Evolutionary conservation across 2,113 vertebrate genomes (phyloP).

Genomic region (Anarrhichthys ocellatus): DNA sequence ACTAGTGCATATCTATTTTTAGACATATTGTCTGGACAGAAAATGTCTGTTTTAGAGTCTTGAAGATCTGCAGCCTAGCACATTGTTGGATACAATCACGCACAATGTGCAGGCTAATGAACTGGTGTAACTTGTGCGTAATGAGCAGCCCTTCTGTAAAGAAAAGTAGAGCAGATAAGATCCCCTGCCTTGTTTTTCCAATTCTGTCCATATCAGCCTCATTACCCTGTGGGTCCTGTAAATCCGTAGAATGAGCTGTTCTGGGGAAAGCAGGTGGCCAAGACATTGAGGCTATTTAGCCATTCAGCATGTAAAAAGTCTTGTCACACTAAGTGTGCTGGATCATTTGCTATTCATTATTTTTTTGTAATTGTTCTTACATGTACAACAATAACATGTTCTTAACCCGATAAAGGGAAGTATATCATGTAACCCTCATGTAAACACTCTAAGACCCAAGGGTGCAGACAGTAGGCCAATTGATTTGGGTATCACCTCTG

Average conservation of each 20-base stretch:
- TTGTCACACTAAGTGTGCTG: constrained; percentile 2
- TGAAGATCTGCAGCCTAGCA: constrained; percentile 24
- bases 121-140: constrained; percentile 11
- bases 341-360: background rate
- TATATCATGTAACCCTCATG: background rate
- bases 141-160: constrained; percentile 25
- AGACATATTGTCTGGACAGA: constrained; percentile 28
- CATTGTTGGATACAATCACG: constrained; percentile 15
- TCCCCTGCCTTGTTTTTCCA: constrained; percentile 37
- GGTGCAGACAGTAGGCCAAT: background rate
- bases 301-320: constrained; percentile 1
- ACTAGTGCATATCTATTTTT: constrained; percentile 59
- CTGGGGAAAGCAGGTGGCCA: constrained; percentile 25
- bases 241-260: constrained; percentile 20
- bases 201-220: constrained; percentile 10
- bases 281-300: constrained; percentile 9
- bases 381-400: background rate
- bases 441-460: background rate
- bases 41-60: constrained; percentile 44
- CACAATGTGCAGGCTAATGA: constrained; percentile 43
- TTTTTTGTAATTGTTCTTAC: background rate
- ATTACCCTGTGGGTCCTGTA: background rate
- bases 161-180: constrained; percentile 30
- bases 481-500: constrained; percentile 21
- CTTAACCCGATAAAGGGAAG: constrained; percentile 10